Evolutionary conservation across 2,797 vertebrate species (phyloP).

Genomic region (Pristis pectinata): DNA sequence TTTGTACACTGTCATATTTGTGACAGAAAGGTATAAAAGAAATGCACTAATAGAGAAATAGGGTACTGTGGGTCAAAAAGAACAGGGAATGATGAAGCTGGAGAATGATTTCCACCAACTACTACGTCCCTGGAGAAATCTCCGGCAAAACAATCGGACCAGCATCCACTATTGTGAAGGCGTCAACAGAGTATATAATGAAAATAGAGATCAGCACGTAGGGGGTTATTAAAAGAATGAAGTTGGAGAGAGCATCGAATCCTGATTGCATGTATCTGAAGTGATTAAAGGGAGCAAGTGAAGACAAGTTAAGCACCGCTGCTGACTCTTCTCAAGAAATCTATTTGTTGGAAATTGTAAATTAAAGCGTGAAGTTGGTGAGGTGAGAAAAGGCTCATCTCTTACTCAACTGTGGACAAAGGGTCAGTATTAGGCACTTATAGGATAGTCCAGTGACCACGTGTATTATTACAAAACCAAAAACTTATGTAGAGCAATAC

Average conservation of each 20-base stretch:
- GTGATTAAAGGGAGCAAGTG: not conserved
- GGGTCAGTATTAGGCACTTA: not conserved
- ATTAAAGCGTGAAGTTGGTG: not conserved
- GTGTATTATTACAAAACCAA: not conserved
- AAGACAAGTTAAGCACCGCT: not conserved
- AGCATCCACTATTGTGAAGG: not conserved
- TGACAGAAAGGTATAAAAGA: not conserved
- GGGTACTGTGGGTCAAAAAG: not conserved
- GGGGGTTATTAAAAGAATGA: not conserved
- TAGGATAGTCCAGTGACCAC: not conserved
- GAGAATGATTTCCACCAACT: not conserved
- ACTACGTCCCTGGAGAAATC: not conserved
- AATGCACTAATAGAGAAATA: not conserved
- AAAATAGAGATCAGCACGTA: not conserved
- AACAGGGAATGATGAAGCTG: not conserved
- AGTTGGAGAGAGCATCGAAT: not conserved
- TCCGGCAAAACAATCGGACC: not conserved
- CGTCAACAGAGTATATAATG: not conserved
- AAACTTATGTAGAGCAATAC: too few species aligned
- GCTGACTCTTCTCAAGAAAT: constrained; percentile 1
- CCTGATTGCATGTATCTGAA: not conserved
- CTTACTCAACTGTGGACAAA: not conserved
- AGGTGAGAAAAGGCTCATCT: too few species aligned
- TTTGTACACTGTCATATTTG: not conserved
- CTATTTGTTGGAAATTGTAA: not conserved